phyloP scores from a whole-genome alignment of 2,113 vertebrate species.

The Cyphomyrus discorhynchus region DNA sequence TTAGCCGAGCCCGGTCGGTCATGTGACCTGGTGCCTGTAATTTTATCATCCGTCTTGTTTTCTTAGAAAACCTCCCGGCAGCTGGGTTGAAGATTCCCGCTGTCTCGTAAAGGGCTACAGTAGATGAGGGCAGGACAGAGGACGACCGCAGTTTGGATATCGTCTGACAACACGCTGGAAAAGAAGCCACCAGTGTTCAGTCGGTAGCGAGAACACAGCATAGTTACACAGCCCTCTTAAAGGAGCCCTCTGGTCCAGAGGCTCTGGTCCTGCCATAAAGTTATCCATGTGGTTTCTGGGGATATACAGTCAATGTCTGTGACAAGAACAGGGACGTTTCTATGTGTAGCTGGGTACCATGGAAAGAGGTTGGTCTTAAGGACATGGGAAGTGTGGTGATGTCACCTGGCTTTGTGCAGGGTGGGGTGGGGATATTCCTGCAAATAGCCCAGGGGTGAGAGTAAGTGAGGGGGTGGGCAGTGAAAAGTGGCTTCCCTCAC shows the following conservation, averaged over 20 bases:
- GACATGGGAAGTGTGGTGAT: neutral
- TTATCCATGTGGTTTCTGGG: neutral
- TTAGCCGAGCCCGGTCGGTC: constrained; percentile 20
- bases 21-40: constrained; percentile 48
- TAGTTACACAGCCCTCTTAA: neutral
- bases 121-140: neutral
- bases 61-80: neutral
- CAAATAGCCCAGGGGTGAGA: neutral
- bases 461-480: neutral
- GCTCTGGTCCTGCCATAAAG: neutral
- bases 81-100: neutral
- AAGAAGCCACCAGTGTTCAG: neutral
- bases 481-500: neutral
- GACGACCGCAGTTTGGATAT: neutral
- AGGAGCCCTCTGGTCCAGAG: neutral
- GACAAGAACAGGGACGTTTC: neutral
- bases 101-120: neutral
- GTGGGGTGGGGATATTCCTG: neutral
- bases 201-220: neutral
- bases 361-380: neutral
- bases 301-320: neutral
- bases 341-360: neutral
- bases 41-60: constrained; percentile 40
- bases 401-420: neutral
- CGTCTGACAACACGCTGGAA: neutral